A percentile compares a stretch with the other conserved stretches of the same genome.
phyloP scores from a whole-genome alignment of 1,140 invertebrate species.

The Diprion similis region DNA sequence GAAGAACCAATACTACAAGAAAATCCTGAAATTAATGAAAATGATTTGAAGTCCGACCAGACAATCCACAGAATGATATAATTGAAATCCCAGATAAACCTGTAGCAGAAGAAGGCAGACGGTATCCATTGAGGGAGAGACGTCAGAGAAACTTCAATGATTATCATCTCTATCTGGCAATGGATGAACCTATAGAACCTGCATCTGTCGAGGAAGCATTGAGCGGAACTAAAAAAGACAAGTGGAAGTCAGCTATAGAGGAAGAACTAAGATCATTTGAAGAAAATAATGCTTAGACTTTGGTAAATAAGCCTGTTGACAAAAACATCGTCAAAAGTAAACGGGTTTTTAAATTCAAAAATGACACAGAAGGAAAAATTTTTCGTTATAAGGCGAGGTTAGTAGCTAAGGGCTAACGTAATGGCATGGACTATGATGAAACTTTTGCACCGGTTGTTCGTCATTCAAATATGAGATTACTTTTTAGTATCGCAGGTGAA shows the following conservation, averaged over 20 bases:
- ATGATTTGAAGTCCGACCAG: no score
- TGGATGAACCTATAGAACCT: no score
- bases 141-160: no score
- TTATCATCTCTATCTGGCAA: no score
- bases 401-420: constrained; percentile 15
- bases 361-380: constrained; percentile 30
- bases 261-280: constrained; percentile 18
- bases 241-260: constrained; percentile 23
- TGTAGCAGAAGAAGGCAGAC: no score
- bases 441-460: constrained; percentile 34
- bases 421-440: constrained; percentile 23
- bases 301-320: constrained; percentile 15
- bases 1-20: no score
- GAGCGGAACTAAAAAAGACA: no score
- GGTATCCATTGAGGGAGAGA: no score
- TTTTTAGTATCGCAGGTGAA: constrained; percentile 24
- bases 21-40: no score
- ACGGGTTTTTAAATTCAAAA: constrained; percentile 38
- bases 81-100: no score
- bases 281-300: constrained; percentile 26
- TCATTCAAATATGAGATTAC: constrained; percentile 23
- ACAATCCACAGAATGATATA: no score
- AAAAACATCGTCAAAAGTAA: constrained; percentile 19
- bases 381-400: constrained; percentile 23
- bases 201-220: no score